phyloP scores from a whole-genome alignment of 2,888 invertebrate species.

The Eupithecia inturbata region DNA sequence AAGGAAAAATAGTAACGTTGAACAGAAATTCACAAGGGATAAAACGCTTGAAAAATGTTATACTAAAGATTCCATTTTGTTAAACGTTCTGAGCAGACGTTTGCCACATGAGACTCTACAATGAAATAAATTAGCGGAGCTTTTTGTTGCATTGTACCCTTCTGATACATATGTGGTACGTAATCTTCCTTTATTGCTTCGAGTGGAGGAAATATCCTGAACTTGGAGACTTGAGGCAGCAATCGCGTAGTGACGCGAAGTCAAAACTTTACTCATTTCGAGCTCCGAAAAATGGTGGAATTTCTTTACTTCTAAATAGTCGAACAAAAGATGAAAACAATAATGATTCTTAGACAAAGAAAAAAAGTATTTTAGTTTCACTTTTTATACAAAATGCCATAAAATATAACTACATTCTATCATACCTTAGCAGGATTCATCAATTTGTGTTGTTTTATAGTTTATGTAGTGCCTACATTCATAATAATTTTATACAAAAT shows the following conservation, averaged over 20 bases:
- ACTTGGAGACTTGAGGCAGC: neutral
- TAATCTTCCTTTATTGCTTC: slow-evolving; percentile 28
- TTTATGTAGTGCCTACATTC: neutral
- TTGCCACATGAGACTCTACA: slow-evolving; percentile 8
- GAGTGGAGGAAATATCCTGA: neutral
- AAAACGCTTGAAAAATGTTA: neutral
- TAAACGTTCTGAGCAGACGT: neutral
- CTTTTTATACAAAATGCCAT: neutral
- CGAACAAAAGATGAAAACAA: neutral
- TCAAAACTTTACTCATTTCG: neutral
- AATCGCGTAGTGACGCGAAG: neutral
- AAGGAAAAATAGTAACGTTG: neutral
- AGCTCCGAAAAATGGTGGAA: neutral
- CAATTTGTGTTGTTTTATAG: neutral
- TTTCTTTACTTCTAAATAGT: neutral
- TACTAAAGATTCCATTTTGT: neutral
- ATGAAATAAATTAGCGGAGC: slow-evolving; percentile 29
- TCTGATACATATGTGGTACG: slow-evolving; percentile 30
- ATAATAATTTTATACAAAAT: no score
- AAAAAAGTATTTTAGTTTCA: neutral
- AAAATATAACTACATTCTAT: neutral
- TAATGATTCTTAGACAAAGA: neutral
- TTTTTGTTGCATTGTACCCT: slow-evolving; percentile 33
- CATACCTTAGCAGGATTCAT: neutral
- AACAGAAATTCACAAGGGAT: neutral